Base-by-base conservation (phyloP, 1,140 invertebrate genomes). In the Achroia grisella region DNA sequence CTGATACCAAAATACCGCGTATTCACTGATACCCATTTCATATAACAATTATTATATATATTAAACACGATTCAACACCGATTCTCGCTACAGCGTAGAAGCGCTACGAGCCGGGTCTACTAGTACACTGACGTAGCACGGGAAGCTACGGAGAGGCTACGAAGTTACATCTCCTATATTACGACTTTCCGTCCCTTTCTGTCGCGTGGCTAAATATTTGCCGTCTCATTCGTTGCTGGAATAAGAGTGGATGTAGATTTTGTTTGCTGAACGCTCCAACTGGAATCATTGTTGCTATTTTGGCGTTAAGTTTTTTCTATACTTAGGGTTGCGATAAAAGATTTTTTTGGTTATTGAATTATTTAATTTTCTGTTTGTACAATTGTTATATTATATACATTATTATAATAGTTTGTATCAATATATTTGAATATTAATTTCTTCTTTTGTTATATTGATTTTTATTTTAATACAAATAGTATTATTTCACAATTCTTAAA, bases 281-380 rank as follows among this genome's bases (percentile, higher is more conserved):
- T 56, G 56, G 63, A 70, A 71, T 65, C 70, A 74, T 73, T 74
- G 67, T 75, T 75, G 67, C 61, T 61, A 56, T 78, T 75, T 76
- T 62, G 52, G 59, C 52, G 59, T 60, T 23, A 64, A 64, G 62
- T 57, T 53, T 66, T 23, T 23, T 65, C 54, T 71, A 60, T 10
- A 13, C 43, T 10, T 44, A 15, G 50, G 14, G 55, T 44, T 46
- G 51, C 62, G 53, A n/a, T 59, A 43, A 10, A 13, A 5, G 57
- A 45, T 43, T 56, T 42, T 55, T 34, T 48, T 45, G 34, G 39
- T 39, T 39, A n/a, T n/a, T n/a, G n/a, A n/a, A n/a, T n/a, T n/a
- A n/a, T n/a, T n/a, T n/a, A n/a, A n/a, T n/a, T n/a, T n/a, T n/a
- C n/a, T n/a, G n/a, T n/a, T n/a, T n/a, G n/a, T n/a, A n/a, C n/a